Base-by-base conservation (phyloP, 2,797 vertebrate genomes). In the Semaprochilodus insignis region DNA sequence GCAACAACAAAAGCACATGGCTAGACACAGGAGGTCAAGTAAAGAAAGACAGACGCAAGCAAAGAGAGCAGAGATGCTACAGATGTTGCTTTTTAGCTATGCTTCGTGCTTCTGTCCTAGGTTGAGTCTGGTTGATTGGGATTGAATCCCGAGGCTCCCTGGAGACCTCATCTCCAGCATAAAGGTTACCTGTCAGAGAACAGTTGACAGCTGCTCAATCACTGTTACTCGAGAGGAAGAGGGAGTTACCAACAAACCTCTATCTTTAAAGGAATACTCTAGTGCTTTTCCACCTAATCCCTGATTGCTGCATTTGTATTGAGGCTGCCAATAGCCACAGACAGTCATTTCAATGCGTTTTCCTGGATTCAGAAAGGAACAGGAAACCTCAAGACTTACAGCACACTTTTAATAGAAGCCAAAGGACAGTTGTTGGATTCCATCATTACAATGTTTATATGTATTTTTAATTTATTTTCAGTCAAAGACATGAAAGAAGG, bases 131-230 rank as follows among this genome's bases (percentile, higher is more conserved):
- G 15, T 48, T 69, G 73, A 80, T 27, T 77, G 60, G 59, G 74
- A 82, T 62, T 85, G 44, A 74, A 73, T 55, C 60, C 63, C n/a
- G 75, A 69, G 74, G 34, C 75, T 80, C 75, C 72, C 62, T 52
- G 14, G 74, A 78, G 55, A 11, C 55, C 48, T 36, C 36, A 27
- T 80, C 59, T 51, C 15, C 66, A 83, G 73, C 52, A 65, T 81
- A 81, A 85, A 60, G 78, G 52, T 48, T 44, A 59, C 52, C 80
- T 81, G 80, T 74, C 83, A 85, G 36, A 57, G 48, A 25, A 17
- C 74, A 23, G 55, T 25, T 69, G 73, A 80, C 78, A 84, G 77
- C 25, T 31, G 52, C 65, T 86, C 83, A 80, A 82, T 88, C 77
- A 86, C 4, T 16, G 55, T 85, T 80, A 59, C 54, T 57, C 60